Evolutionary conservation across 2,888 invertebrate genomes (phyloP).

Genomic region (Drosophila lutescens): DNA sequence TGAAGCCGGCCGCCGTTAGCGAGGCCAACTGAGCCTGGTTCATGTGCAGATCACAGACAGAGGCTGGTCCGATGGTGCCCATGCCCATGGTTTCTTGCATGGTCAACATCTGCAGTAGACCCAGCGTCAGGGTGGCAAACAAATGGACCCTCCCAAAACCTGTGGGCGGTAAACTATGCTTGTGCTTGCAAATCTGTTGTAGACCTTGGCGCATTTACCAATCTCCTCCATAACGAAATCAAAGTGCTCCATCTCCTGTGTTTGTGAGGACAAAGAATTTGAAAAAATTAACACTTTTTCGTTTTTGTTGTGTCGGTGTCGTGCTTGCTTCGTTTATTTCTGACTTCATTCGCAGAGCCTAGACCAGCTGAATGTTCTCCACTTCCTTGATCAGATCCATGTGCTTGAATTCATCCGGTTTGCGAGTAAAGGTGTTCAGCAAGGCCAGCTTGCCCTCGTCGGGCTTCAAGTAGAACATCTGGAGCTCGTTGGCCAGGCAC

Average conservation of each 20-base stretch:
- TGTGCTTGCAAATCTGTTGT: not conserved
- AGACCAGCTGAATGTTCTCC: constrained; percentile 87
- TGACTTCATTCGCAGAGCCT: constrained; percentile 15
- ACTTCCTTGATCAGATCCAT: constrained; percentile 92
- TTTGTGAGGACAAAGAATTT: not conserved
- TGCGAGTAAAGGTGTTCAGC: constrained; percentile 88
- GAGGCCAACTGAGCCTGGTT: constrained; percentile 45
- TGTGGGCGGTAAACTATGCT: constrained; percentile 4
- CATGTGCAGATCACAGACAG: constrained; percentile 61
- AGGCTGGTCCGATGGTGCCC: constrained; percentile 55
- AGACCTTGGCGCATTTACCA: constrained; percentile 33
- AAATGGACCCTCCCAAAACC: constrained; percentile 62
- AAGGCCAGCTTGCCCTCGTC: constrained; percentile 87
- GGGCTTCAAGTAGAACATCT: constrained; percentile 91
- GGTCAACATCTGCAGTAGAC: constrained; percentile 62
- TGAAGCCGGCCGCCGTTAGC: constrained; percentile 48
- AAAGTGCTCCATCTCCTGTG: constrained; percentile 36
- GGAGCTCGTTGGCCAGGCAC: constrained; percentile 93
- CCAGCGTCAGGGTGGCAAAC: constrained; percentile 54
- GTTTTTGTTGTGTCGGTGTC: not conserved
- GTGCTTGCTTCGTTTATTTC: constrained; percentile 20
- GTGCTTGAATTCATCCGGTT: constrained; percentile 91
- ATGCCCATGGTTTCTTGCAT: constrained; percentile 71
- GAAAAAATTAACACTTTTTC: not conserved
- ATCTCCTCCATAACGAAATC: constrained; percentile 58